phyloP scores from a whole-genome alignment of 1,140 invertebrate genomes.

The Dolichoris vasculosae region DNA sequence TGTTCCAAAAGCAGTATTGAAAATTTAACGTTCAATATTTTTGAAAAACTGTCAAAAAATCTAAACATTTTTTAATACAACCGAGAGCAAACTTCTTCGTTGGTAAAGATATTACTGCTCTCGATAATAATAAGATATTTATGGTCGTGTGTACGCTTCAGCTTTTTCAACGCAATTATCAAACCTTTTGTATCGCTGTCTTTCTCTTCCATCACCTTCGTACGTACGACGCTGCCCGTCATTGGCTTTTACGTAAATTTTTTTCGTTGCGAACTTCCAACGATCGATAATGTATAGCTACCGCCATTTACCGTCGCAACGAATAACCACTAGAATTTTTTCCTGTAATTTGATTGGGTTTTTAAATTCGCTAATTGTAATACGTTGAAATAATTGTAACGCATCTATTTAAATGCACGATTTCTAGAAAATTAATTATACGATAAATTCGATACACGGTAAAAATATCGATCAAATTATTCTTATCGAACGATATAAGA shows the following conservation, averaged over 20 bases:
- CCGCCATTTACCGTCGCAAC: neutral
- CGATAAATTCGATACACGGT: neutral
- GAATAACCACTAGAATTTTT: neutral
- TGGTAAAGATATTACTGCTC: neutral
- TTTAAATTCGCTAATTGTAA: neutral
- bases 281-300: neutral
- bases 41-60: too few species aligned
- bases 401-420: too few species aligned
- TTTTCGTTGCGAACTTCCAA: neutral
- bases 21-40: too few species aligned
- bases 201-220: neutral
- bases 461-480: neutral
- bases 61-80: too few species aligned
- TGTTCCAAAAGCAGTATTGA: neutral
- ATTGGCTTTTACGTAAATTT: conserved; percentile 3
- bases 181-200: neutral
- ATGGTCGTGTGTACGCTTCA: neutral
- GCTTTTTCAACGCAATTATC: neutral
- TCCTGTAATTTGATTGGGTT: neutral
- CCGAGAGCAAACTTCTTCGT: neutral
- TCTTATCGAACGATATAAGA: neutral
- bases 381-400: too few species aligned
- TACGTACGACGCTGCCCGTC: neutral
- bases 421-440: neutral
- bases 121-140: neutral